phyloP scores from a whole-genome alignment of 2,888 invertebrate genomes.

The Yponomeuta evonymella region DNA sequence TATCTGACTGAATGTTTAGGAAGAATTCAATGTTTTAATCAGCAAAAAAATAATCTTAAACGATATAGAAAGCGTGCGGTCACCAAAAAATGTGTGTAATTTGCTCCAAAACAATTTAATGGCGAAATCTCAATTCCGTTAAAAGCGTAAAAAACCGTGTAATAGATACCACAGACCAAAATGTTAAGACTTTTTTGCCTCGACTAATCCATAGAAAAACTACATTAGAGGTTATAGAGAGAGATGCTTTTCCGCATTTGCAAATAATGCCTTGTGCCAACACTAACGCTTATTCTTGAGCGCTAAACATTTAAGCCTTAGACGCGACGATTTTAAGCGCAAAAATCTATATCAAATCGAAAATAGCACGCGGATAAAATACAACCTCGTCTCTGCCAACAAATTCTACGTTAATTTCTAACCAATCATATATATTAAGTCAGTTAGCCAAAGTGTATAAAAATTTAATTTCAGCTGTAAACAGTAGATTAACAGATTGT shows the following conservation, averaged over 20 bases:
- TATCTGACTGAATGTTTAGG: too few species aligned
- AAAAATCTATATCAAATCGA: too few species aligned
- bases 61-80: background rate
- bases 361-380: too few species aligned
- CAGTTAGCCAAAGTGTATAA: too few species aligned
- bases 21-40: background rate
- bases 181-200: background rate
- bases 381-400: too few species aligned
- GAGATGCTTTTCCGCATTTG: slow-evolving; percentile 5
- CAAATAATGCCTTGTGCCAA: slow-evolving; percentile 16
- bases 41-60: background rate
- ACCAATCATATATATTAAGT: too few species aligned
- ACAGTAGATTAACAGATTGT: too few species aligned
- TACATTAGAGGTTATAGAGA: slow-evolving; percentile 2
- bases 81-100: background rate
- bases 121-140: background rate
- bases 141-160: background rate
- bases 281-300: background rate
- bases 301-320: background rate
- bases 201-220: background rate
- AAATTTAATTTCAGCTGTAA: too few species aligned
- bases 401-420: too few species aligned
- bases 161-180: background rate
- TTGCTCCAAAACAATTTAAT: background rate
- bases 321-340: background rate